Evolutionary conservation across 2,113 vertebrate species (phyloP).

Genomic region (Willisornis vidua): DNA sequence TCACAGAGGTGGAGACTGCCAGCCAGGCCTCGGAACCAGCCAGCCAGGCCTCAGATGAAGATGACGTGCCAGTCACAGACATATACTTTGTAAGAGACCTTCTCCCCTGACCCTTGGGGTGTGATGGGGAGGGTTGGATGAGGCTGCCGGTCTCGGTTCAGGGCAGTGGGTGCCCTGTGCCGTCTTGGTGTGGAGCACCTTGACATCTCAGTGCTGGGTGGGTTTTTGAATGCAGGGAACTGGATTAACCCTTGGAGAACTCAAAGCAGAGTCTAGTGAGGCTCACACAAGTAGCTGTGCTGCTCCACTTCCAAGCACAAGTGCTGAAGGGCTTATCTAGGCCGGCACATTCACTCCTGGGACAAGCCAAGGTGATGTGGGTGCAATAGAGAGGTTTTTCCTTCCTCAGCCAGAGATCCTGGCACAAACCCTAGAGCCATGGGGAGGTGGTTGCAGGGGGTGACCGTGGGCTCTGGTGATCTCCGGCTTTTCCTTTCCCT

Average conservation of each 20-base stretch:
- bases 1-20: constrained; percentile 79
- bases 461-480: constrained; percentile 4
- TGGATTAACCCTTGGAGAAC: neutral
- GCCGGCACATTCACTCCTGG: neutral
- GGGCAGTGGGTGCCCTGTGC: neutral
- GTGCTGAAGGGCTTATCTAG: neutral
- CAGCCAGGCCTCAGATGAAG: constrained; percentile 94
- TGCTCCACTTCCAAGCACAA: neutral
- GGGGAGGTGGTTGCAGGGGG: neutral
- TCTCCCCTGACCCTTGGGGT: neutral
- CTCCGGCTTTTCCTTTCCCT: constrained; percentile 45
- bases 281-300: neutral
- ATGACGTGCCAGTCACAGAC: constrained; percentile 90
- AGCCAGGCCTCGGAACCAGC: constrained; percentile 90
- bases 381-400: neutral
- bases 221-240: neutral
- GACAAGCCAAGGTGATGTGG: neutral
- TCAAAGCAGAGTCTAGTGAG: neutral
- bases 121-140: neutral
- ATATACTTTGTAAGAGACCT: constrained; percentile 93
- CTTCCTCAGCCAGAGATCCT: neutral
- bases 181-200: neutral
- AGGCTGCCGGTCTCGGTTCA: neutral
- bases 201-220: neutral
- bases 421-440: neutral